Base-by-base conservation (phyloP, 1,140 invertebrate species). In the Portunus trituberculatus region DNA sequence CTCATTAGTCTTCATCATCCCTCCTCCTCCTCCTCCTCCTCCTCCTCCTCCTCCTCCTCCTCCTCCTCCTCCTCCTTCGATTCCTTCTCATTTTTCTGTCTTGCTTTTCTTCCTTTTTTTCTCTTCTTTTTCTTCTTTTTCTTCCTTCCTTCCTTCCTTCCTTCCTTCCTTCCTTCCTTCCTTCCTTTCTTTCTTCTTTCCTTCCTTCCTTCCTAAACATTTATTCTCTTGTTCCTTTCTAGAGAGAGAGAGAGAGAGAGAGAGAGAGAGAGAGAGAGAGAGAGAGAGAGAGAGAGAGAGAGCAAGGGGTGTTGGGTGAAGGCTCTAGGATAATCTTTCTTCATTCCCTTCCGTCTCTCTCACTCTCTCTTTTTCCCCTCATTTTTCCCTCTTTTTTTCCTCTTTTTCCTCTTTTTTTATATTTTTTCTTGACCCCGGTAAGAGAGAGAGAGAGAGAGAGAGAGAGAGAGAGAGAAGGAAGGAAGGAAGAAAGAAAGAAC, bases 201-300 rank as follows among this genome's bases (percentile, higher is more conserved):
- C 87, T 45, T 45, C 32, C 83, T 46, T 48, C 32, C 32, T 16
- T 89, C 29, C 1, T 25, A 25, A 7, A 4, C 20, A 31, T 25
- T 45, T 45, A 6, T 46, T 29, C 25, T 31, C 14, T 25, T 45
- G 3, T 25, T 12, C 32, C 25, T 46, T 29, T 25, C 12, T 31
- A 92, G 52, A 76, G 52, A 92, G 91, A 76, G 52, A 32, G 12
- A 39, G 48, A 39, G 48, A 32, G 91, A 92, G 31, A 92, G 91
- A 39, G 52, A 59, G 52, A 59, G 52, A 59, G 52, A 59, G 52
- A 59, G 52, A 59, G 52, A 59, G 52, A 59, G 52, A 59, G 52
- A 59, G 52, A 59, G 91, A 82, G 31, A 92, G 67, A 92, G 48
- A 59, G 67, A 28, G 59, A 76, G 25, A 82, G 31, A 67, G 28